Evolutionary conservation across 1,140 invertebrate species (phyloP).

Genomic region (Drosophila tristis): DNA sequence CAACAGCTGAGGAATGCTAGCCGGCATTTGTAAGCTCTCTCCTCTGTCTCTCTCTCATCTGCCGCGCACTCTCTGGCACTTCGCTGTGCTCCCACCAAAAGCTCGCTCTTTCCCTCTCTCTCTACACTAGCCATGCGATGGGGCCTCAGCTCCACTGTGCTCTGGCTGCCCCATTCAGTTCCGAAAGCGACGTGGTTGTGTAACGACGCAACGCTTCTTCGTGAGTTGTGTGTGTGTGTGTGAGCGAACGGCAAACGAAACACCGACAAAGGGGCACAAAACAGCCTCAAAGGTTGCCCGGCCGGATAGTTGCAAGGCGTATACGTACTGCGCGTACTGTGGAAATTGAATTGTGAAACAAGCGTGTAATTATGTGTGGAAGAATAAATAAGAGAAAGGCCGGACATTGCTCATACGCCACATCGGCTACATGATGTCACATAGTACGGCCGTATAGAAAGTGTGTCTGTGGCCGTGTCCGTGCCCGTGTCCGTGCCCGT

Average conservation of each 20-base stretch:
- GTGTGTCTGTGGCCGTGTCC: constrained; percentile 50
- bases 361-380: constrained; percentile 49
- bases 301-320: constrained; percentile 1
- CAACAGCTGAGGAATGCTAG: constrained; percentile 46
- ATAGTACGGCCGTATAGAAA: constrained; percentile 55
- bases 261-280: too few relatives aligned
- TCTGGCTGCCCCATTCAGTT: constrained; percentile 52
- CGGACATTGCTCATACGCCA: constrained; percentile 60
- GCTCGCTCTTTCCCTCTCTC: constrained; percentile 25
- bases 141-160: not conserved
- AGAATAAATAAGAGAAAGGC: constrained; percentile 26
- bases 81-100: constrained; percentile 15
- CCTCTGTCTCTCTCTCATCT: constrained; percentile 1
- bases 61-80: not conserved
- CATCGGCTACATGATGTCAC: constrained; percentile 64
- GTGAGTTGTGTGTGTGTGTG: constrained; percentile 41
- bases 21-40: constrained; percentile 52
- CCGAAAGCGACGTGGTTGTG: constrained; percentile 79
- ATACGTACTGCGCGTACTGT: constrained; percentile 2
- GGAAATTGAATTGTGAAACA: constrained; percentile 31
- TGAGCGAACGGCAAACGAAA: not conserved
- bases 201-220: constrained; percentile 64
- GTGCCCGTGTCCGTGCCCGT: too few relatives aligned
- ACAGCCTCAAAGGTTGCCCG: too few relatives aligned
- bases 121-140: constrained; percentile 7